phyloP scores from a whole-genome alignment of 2,113 vertebrate genomes.

The Leptocoma aspasia region DNA sequence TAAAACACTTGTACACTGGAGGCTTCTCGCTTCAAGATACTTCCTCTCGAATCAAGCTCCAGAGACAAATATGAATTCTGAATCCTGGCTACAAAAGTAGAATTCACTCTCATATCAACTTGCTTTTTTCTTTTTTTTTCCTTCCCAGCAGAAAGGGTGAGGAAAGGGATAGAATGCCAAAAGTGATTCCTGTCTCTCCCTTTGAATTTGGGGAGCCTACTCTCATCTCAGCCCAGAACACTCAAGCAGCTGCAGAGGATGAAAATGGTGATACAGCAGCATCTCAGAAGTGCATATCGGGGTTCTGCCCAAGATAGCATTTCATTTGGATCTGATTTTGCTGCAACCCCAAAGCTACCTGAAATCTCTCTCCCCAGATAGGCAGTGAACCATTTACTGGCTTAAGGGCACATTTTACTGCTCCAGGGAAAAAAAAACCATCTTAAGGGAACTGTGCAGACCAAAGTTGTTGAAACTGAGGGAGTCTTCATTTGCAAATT shows the following conservation, averaged over 20 bases:
- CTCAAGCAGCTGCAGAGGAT: neutral
- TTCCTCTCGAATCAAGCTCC: neutral
- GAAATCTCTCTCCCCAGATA: neutral
- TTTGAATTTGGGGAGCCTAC: neutral
- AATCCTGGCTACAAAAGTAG: neutral
- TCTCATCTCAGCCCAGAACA: neutral
- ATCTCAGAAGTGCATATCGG: neutral
- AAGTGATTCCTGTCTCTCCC: neutral
- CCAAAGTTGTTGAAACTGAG: neutral
- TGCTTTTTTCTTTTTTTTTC: neutral
- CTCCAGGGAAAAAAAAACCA: neutral
- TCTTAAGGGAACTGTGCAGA: neutral
- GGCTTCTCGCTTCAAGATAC: slow-evolving; percentile 9
- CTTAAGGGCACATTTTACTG: neutral
- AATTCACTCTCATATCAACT: neutral
- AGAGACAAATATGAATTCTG: neutral
- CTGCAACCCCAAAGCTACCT: neutral
- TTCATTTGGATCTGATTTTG: neutral
- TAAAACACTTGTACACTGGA: neutral
- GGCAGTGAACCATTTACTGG: neutral
- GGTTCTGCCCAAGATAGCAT: neutral
- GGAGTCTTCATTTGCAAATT: neutral
- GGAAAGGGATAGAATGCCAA: neutral
- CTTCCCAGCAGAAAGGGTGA: neutral
- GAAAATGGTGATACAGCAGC: neutral